Evolutionary conservation across 2,113 vertebrate genomes (phyloP).

Genomic region (Psittacula cyanocephala): DNA sequence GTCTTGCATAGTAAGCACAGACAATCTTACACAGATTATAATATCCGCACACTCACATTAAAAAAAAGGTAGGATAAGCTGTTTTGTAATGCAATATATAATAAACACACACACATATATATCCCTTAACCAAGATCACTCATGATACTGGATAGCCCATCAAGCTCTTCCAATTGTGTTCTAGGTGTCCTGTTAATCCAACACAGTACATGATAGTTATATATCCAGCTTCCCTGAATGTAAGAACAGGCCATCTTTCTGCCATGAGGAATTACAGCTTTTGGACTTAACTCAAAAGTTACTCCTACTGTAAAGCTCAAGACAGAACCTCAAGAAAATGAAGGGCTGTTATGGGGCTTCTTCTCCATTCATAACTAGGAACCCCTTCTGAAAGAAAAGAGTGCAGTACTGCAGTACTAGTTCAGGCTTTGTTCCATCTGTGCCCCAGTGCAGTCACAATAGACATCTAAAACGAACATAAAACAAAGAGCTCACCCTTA

Average conservation of each 20-base stretch:
- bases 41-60: background rate
- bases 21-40: background rate
- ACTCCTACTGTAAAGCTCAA: background rate
- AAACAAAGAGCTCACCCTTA: background rate
- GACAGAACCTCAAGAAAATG: background rate
- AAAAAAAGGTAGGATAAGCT: background rate
- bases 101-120: background rate
- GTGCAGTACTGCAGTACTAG: background rate
- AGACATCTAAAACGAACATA: background rate
- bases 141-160: background rate
- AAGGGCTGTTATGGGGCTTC: background rate
- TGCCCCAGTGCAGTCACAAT: background rate
- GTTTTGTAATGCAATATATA: background rate
- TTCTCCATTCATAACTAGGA: background rate
- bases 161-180: rapidly evolving
- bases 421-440: background rate
- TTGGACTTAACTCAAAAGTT: background rate
- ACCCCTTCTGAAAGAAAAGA: background rate
- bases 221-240: background rate
- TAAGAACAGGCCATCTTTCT: background rate
- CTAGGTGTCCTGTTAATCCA: background rate
- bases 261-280: background rate
- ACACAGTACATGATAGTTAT: rapidly evolving
- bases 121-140: rapidly evolving
- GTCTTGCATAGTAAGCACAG: background rate